Evolutionary conservation across 35 echinoderm and acorn worm species (phyloP).

Genomic region (Lytechinus pictus): DNA sequence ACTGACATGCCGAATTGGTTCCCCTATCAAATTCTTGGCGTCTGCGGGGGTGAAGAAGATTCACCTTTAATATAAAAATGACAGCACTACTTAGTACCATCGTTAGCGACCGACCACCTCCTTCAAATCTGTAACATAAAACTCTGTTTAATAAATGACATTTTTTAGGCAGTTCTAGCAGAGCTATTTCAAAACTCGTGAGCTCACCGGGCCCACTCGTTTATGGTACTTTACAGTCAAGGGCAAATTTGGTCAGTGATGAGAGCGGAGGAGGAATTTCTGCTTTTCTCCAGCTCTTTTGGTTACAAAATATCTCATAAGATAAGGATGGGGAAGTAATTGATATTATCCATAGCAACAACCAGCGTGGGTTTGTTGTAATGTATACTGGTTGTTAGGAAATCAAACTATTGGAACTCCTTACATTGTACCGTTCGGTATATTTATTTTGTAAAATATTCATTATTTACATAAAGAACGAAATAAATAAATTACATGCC

Average conservation of each 20-base stretch:
- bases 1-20: neutral
- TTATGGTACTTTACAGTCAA: neutral
- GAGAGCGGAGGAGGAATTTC: neutral
- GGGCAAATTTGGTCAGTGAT: neutral
- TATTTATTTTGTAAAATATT: neutral
- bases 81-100: neutral
- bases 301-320: too few relatives aligned
- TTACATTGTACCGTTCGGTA: neutral
- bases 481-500: too few relatives aligned
- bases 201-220: neutral
- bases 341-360: neutral
- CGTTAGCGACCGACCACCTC: neutral
- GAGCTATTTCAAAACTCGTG: neutral
- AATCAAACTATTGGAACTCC: neutral
- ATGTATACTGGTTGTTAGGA: neutral
- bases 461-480: neutral
- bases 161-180: neutral
- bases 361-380: neutral
- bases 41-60: conserved; percentile 16
- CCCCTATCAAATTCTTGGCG: neutral
- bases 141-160: neutral
- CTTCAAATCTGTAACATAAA: neutral
- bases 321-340: neutral
- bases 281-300: neutral
- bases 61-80: neutral